A percentile compares a stretch with the other conserved stretches of the same genome.
These are phyloP conservation scores for Fregetta grallaria DNA, from an alignment of 2,113 vertebrate genomes.

Conservation along the genomic window DNA sequence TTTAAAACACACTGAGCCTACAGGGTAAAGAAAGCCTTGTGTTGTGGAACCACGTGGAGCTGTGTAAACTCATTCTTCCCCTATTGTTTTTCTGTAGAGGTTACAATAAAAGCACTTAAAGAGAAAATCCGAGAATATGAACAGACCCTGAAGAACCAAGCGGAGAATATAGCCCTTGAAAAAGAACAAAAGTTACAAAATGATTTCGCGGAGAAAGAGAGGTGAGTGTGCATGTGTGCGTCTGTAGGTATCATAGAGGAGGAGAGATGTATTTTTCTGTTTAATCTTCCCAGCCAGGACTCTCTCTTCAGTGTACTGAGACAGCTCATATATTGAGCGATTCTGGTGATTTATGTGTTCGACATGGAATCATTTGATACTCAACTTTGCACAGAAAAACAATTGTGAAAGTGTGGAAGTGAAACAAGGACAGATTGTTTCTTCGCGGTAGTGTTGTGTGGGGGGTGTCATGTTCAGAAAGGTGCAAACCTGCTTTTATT, in stretches of 20 bases:
- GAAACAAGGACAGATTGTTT: not conserved
- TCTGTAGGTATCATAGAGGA: not conserved
- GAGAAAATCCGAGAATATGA: constrained; percentile 99
- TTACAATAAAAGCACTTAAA: constrained; percentile 98
- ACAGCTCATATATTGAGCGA: not conserved
- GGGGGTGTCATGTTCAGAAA: not conserved
- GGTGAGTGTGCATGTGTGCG: constrained; percentile 64
- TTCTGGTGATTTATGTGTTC: not conserved
- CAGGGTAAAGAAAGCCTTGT: constrained; percentile 61
- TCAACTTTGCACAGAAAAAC: not conserved
- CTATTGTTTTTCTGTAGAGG: constrained; percentile 80
- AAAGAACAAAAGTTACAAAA: constrained; percentile 95
- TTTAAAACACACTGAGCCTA: constrained; percentile 82
- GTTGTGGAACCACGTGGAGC: constrained; percentile 47
- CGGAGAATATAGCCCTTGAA: constrained; percentile 93
- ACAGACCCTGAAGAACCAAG: constrained; percentile 95
- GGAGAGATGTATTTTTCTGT: not conserved
- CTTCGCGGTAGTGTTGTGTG: not conserved
- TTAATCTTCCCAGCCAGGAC: not conserved
- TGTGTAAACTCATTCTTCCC: constrained; percentile 65
- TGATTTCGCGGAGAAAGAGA: constrained; percentile 97
- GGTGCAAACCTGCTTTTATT: constrained; percentile 13
- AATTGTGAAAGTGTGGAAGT: not conserved
- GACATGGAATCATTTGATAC: constrained; percentile 12
- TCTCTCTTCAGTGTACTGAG: not conserved